Evolutionary conservation across 2,797 vertebrate genomes (phyloP), one percentile per base, ranked within the genome.

Genomic region (Pogonophryne albipinna): DNA sequence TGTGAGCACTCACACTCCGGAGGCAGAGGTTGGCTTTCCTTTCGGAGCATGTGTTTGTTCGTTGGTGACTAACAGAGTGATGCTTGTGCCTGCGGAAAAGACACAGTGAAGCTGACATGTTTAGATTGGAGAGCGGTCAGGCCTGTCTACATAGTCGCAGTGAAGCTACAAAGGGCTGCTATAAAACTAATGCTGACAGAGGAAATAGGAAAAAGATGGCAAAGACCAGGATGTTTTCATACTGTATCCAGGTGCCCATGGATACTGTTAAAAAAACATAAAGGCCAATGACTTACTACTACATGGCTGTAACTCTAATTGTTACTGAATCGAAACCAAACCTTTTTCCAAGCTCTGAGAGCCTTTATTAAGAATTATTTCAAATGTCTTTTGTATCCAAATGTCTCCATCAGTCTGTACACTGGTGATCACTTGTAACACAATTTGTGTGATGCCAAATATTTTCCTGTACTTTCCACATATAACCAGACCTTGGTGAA

Each of bases 101-200:
- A 84, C 78, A 80, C 20, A 47, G 84, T 59, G 79, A 78, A 61
- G 80, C 82, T 87, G 91, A 84, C 90, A 85, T 88, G 89, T 92
- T 91, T 93, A 86, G 84, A 89, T 80, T 90, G 87, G 91, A 91
- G 84, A 79, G 85, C 72, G 80, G 81, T 86, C 77, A 82, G 78
- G 80, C 74, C 89, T 87, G 88, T 91, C 91, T 80, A 82, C 88
- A 85, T 61, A 66, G 82, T 64, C 76, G 38, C 74, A 49, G 72
- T 23, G 74, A 82, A 74, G 80, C 44, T 65, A 79, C 81, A 84
- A 81, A 74, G 74, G 60, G 42, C 83, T 78, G 86, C 63, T 74
- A 85, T 20, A 65, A 76, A 87, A 81, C 85, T 78, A 80, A 87
- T 64, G 71, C 84, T 79, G 84, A 89, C 76, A 82, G 75, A 79